Evolutionary conservation across 2,888 invertebrate species (phyloP).

Genomic region (Stegana nigrithorax): DNA sequence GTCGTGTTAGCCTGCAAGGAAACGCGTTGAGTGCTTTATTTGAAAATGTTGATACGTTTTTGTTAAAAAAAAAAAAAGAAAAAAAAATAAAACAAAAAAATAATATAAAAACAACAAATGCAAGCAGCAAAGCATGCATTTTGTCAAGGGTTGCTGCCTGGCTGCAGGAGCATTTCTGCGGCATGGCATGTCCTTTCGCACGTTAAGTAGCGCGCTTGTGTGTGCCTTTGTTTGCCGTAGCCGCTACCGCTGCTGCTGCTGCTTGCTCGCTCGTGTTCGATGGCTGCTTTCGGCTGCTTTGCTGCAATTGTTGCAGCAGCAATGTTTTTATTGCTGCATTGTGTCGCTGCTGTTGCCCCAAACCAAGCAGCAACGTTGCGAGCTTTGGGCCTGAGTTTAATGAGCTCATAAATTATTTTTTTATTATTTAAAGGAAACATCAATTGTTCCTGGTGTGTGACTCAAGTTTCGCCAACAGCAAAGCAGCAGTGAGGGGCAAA

Average conservation of each 20-base stretch:
- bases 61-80: conserved; percentile 2
- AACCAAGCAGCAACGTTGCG: conserved; percentile 25
- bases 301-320: conserved; percentile 22
- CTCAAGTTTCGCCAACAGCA: no score
- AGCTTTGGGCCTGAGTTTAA: conserved; percentile 37
- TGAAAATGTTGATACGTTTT: conserved; percentile 22
- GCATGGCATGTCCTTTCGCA: no score
- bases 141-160: conserved; percentile 1
- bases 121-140: not conserved
- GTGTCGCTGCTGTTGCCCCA: not conserved
- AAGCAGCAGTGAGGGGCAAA: no score
- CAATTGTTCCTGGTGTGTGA: conserved; percentile 22
- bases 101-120: not conserved
- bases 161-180: no score
- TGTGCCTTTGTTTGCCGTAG: not conserved
- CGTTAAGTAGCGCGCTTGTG: conserved; percentile 10
- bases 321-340: conserved; percentile 37
- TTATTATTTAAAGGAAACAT: conserved; percentile 24
- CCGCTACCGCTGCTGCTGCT: conserved; percentile 18
- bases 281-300: conserved; percentile 12
- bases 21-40: conserved; percentile 41
- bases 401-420: conserved; percentile 60
- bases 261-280: not conserved
- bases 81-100: not conserved
- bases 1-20: conserved; percentile 20